phyloP scores from a whole-genome alignment of 2,113 vertebrate species.

The Ascaphus truei region DNA sequence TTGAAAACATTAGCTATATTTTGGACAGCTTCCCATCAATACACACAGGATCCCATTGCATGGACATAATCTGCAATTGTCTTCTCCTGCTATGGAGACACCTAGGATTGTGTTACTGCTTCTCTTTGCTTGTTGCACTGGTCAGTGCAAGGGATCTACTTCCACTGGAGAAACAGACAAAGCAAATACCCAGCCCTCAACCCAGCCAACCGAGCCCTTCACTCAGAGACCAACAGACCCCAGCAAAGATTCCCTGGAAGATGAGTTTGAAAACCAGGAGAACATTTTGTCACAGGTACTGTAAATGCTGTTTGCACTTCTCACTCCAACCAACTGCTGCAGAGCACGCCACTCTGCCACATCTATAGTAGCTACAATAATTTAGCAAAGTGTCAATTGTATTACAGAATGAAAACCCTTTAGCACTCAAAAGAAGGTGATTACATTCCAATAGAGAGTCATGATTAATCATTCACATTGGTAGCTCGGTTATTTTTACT shows the following conservation, averaged over 20 bases:
- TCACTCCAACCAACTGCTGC: background rate
- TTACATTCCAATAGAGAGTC: too few relatives aligned
- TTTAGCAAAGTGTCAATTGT: too few relatives aligned
- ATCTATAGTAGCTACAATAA: too few relatives aligned
- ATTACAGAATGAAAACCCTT: too few relatives aligned
- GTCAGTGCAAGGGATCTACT: background rate
- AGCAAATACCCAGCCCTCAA: background rate
- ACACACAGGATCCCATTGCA: background rate
- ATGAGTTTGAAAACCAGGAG: conserved; percentile 25
- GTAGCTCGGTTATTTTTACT: too few relatives aligned
- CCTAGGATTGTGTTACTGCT: background rate
- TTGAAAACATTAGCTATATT: background rate
- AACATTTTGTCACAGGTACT: conserved; percentile 29
- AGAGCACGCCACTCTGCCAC: too few relatives aligned
- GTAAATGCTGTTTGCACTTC: background rate
- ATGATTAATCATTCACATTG: too few relatives aligned
- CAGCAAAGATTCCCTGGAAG: background rate
- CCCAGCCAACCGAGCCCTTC: background rate
- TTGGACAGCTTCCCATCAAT: background rate
- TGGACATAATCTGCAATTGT: background rate
- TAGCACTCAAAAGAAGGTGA: too few relatives aligned
- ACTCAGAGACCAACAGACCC: background rate
- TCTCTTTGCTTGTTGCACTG: background rate
- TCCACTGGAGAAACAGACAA: background rate
- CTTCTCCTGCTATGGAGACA: background rate